A percentile compares a stretch with the other conserved stretches of the same genome.
These are phyloP conservation scores for Muntiacus muntjak DNA, from an alignment of 2,113 vertebrate genomes.

Conservation along the genomic window DNA sequence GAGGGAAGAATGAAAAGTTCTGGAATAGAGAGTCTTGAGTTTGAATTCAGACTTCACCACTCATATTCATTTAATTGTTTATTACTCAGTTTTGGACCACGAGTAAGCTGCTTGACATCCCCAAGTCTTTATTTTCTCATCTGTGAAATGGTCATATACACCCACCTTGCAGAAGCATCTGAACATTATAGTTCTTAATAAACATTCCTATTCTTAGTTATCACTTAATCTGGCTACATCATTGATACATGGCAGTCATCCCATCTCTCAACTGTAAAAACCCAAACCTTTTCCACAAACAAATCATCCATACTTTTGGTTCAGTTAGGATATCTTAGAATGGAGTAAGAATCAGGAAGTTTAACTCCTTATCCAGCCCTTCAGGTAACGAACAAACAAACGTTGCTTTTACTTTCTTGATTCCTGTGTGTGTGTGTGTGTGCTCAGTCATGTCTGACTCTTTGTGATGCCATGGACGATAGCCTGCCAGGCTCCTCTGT, in stretches of 20 bases:
- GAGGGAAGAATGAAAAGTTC: neutral
- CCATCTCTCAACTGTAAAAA: neutral
- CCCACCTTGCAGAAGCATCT: neutral
- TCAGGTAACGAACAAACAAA: neutral
- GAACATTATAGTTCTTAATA: neutral
- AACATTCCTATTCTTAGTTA: neutral
- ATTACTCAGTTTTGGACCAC: neutral
- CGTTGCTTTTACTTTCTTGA: neutral
- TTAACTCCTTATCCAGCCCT: neutral
- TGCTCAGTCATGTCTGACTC: neutral
- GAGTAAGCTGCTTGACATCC: neutral
- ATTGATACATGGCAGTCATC: neutral
- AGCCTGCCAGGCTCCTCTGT: neutral
- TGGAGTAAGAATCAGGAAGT: neutral
- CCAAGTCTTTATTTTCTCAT: neutral
- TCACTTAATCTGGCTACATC: neutral
- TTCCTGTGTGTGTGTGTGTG: neutral
- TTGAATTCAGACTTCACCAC: neutral
- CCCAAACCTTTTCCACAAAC: neutral
- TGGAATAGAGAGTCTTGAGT: neutral
- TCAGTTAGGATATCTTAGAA: neutral
- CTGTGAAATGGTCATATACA: neutral
- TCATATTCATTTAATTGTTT: neutral
- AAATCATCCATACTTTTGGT: neutral
- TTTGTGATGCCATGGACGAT: neutral